phyloP scores from a whole-genome alignment of 2,113 vertebrate species.

The Scomber japonicus region DNA sequence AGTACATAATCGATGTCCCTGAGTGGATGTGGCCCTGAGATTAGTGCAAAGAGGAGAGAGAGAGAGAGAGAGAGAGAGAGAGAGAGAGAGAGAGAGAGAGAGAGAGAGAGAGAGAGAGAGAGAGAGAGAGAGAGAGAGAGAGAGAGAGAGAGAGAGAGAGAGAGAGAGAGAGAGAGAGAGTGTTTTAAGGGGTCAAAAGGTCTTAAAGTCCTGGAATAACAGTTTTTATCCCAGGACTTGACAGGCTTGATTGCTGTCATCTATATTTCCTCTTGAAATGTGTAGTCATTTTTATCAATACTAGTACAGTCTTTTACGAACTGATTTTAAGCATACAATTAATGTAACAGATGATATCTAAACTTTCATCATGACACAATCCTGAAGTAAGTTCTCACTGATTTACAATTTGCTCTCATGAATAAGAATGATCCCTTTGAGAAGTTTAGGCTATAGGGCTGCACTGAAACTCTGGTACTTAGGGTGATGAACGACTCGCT shows the following conservation, averaged over 20 bases:
- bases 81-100: background rate
- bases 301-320: background rate
- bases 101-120: background rate
- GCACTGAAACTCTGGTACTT: conserved; percentile 8
- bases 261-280: background rate
- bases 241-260: background rate
- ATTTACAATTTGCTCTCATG: no score
- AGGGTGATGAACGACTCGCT: conserved; percentile 30
- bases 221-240: background rate
- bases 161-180: conserved; percentile 25
- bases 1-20: conserved; percentile 11
- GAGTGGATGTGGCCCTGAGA: conserved; percentile 38
- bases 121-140: background rate
- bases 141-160: background rate
- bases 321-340: background rate
- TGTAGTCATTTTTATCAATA: background rate
- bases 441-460: background rate
- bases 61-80: background rate
- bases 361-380: no score
- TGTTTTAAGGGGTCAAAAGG: conserved; percentile 7
- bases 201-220: background rate
- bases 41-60: background rate
- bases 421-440: background rate
- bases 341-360: background rate
- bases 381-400: no score